Percentiles rank a stretch among this genome's conserved stretches.
Evolutionary conservation across 2,113 vertebrate genomes (phyloP).

Genomic region (Pomatostomus ruficeps): DNA sequence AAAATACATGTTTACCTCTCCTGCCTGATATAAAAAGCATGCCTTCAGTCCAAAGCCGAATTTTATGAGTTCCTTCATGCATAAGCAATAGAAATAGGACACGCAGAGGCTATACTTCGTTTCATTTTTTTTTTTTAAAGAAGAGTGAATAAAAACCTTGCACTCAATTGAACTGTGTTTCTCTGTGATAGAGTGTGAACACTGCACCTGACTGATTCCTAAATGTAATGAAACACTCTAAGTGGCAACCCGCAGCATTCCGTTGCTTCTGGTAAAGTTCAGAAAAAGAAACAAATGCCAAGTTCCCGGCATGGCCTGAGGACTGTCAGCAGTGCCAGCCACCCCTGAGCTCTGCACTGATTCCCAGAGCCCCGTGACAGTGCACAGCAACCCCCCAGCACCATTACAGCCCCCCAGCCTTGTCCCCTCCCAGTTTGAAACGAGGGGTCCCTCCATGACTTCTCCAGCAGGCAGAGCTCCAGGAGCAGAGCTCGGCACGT

Average conservation of each 20-base stretch:
- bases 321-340: background rate
- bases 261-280: constrained; percentile 25
- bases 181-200: constrained; percentile 11
- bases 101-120: constrained; percentile 12
- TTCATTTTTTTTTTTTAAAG: background rate
- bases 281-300: background rate
- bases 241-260: constrained; percentile 9
- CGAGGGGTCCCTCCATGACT: background rate
- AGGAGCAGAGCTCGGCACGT: background rate
- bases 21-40: constrained; percentile 23
- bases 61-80: constrained; percentile 50
- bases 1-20: constrained; percentile 41
- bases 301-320: background rate
- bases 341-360: background rate
- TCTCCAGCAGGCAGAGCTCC: background rate
- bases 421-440: background rate
- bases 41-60: background rate
- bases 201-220: constrained; percentile 34
- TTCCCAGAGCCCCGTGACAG: background rate
- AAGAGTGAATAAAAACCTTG: constrained; percentile 20
- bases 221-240: constrained; percentile 14
- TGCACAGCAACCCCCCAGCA: background rate
- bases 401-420: background rate
- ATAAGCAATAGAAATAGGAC: constrained; percentile 44
- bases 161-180: constrained; percentile 32